A percentile compares a stretch with the other conserved stretches of the same genome.
These are phyloP conservation scores for Synanthedon vespiformis DNA, from an alignment of 2,888 invertebrate species.

Conservation along the genomic window DNA sequence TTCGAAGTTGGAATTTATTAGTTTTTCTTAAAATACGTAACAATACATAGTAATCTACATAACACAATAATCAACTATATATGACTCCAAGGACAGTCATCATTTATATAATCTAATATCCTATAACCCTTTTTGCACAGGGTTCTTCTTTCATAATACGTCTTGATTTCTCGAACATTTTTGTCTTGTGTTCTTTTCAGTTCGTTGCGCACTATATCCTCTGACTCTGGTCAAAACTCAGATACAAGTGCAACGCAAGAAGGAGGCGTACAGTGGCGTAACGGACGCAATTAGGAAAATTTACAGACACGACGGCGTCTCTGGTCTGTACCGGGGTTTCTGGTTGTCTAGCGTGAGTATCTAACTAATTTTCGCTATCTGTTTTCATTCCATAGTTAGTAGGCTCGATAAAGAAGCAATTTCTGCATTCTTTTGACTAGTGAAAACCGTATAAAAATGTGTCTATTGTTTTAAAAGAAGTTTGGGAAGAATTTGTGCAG, in stretches of 20 bases:
- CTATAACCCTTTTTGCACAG: too few relatives aligned
- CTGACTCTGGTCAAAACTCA: constrained; percentile 94
- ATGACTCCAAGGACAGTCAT: too few relatives aligned
- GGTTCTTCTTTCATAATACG: too few relatives aligned
- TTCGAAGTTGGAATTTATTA: too few relatives aligned
- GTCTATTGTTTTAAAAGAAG: too few relatives aligned
- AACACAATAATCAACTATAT: too few relatives aligned
- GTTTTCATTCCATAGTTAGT: background rate
- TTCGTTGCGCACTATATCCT: constrained; percentile 86
- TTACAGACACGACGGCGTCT: constrained; percentile 82
- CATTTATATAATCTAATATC: too few relatives aligned
- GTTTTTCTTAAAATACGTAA: too few relatives aligned
- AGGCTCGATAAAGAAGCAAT: background rate
- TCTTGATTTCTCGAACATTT: too few relatives aligned
- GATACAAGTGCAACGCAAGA: constrained; percentile 87
- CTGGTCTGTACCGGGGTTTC: constrained; percentile 93
- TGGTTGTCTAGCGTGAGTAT: constrained; percentile 87
- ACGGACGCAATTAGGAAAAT: constrained; percentile 92
- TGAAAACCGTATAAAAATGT: too few relatives aligned
- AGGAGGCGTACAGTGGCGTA: constrained; percentile 86
- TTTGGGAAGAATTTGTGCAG: too few relatives aligned
- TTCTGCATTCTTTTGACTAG: background rate
- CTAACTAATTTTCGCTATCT: background rate
- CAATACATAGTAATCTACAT: too few relatives aligned
- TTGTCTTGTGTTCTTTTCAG: constrained; percentile 23